Conservation (phyloP, 92 coral and sea anemone genomes). For the Phymanthus crucifer region DNA sequence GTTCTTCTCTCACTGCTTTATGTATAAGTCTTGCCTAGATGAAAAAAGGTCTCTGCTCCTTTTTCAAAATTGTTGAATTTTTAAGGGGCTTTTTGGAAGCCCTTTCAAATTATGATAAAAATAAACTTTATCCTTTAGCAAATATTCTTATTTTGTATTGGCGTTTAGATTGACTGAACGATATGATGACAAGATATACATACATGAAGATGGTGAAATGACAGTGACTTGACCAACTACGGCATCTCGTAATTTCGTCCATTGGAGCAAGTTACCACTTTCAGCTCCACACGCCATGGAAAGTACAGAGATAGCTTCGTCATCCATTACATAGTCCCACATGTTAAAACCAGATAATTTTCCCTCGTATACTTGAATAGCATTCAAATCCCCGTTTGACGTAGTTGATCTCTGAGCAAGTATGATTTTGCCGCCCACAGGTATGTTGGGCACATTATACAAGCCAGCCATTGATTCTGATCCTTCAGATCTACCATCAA, state of each 20-base stretch:
- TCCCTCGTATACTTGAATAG: conserved; percentile 16
- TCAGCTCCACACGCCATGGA: conserved; percentile 27
- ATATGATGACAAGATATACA: background rate
- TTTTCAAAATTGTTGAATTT: too few relatives aligned
- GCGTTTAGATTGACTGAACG: too few relatives aligned
- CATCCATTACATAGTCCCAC: conserved; percentile 26
- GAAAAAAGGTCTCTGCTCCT: too few relatives aligned
- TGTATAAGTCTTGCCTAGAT: too few relatives aligned
- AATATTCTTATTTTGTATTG: too few relatives aligned
- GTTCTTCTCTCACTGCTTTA: background rate
- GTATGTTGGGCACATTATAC: background rate
- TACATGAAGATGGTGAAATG: conserved; percentile 36
- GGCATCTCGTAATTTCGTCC: conserved; percentile 18
- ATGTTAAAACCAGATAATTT: conserved; percentile 45
- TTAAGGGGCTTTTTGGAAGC: too few relatives aligned
- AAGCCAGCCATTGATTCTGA: background rate
- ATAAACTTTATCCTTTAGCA: too few relatives aligned
- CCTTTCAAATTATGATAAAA: too few relatives aligned
- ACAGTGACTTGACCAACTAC: conserved; percentile 16
- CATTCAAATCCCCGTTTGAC: background rate
- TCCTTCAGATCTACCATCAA: conserved; percentile 32
- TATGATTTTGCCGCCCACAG: conserved; percentile 20
- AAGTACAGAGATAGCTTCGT: conserved; percentile 10
- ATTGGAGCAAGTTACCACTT: conserved; percentile 33
- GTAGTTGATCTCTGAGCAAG: conserved; percentile 18